Evolutionary conservation across 2,888 invertebrate species (phyloP), one percentile per base, ranked within the genome.

Genomic region (Gastracanthus pulcherrimus): DNA sequence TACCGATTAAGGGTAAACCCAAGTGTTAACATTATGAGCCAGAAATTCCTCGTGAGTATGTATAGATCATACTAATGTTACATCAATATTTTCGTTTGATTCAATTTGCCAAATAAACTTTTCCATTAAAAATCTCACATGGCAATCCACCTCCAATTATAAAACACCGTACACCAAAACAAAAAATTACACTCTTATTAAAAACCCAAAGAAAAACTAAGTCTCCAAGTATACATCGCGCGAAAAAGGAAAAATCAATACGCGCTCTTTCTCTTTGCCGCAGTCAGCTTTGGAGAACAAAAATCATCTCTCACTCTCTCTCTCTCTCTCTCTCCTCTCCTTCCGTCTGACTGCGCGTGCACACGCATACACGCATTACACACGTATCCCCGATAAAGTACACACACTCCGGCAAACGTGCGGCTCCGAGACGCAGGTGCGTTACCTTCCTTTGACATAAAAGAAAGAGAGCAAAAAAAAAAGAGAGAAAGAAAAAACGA

Each of bases 221-320:
- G 45, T 45, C 45, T 41, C 41, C 41, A 16, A 41, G 13, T 26
- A 16, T 36, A 31, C 31, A n/a, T 29, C 11, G 23, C 16, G 31
- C n/a, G 34, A 48, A 6, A 55, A 55, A 55, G 55, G 58, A 41
- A 62, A 60, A 29, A 74, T 74, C 72, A 58, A 74, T 74, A 62
- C 41, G 60, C 55, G 19, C n/a, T n/a, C n/a, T n/a, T n/a, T n/a
- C n/a, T n/a, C n/a, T n/a, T n/a, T n/a, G n/a, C 58, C 19, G 36
- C 55, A 58, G 74, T 36, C 26, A 29, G 38, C 58, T 41, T 48
- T 74, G 74, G 31, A 62, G 62, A 74, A 74, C 29, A 23, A 74
- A 74, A 74, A 48, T 60, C 72, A 41, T 72, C 72, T 51, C 48
- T 51, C 29, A 23, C 26, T 55, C 51, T 23, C 51, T 4, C 5